Percentiles rank a stretch among this genome's conserved stretches.
Evolutionary conservation across 1,140 invertebrate species (phyloP).

Genomic region (Glossosoma conforme): DNA sequence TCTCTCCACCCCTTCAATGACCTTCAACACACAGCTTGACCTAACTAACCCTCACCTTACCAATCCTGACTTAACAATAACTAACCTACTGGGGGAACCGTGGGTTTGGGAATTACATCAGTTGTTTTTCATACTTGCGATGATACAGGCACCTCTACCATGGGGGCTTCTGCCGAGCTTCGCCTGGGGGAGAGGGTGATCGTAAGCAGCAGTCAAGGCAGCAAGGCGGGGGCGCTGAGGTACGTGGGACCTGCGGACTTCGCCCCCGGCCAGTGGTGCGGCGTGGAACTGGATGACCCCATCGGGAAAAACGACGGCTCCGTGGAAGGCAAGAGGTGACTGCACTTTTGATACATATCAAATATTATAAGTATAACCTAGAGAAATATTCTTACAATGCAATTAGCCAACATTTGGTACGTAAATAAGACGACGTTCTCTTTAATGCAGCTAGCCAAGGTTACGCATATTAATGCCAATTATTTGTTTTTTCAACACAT

Average conservation of each 20-base stretch:
- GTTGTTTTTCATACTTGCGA: background rate
- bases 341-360: too few relatives aligned
- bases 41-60: too few relatives aligned
- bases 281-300: constrained; percentile 90
- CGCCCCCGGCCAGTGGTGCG: constrained; percentile 88
- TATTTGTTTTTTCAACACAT: too few relatives aligned
- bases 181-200: constrained; percentile 88
- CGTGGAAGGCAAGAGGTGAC: constrained; percentile 80
- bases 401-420: too few relatives aligned
- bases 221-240: constrained; percentile 80
- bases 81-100: background rate
- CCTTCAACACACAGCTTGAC: too few relatives aligned
- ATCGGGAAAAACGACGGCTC: constrained; percentile 94
- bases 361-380: too few relatives aligned
- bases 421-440: too few relatives aligned
- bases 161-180: constrained; percentile 55
- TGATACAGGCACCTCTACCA: constrained; percentile 57
- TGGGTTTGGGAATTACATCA: background rate
- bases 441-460: too few relatives aligned
- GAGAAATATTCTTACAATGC: too few relatives aligned
- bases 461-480: too few relatives aligned
- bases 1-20: too few relatives aligned
- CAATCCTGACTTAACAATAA: too few relatives aligned
- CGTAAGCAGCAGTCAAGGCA: constrained; percentile 74
- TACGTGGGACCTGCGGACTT: constrained; percentile 86